Evolutionary conservation across 2,797 vertebrate genomes (phyloP).

Genomic region (Pangasius mekongensis): DNA sequence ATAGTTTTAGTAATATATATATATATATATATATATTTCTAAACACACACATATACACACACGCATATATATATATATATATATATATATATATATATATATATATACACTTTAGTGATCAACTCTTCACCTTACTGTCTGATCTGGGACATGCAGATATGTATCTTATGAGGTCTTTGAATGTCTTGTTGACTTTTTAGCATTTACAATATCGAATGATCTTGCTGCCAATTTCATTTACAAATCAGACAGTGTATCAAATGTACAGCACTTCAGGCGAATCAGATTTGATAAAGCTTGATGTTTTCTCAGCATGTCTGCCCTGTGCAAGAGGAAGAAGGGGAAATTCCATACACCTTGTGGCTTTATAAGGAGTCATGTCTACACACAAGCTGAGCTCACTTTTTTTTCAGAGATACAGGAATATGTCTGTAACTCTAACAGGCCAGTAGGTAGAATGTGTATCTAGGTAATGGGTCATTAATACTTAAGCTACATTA

Average conservation of each 20-base stretch:
- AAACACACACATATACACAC: too few relatives aligned
- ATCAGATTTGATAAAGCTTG: conserved; percentile 48
- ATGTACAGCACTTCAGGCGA: conserved; percentile 42
- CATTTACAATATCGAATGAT: conserved; percentile 14
- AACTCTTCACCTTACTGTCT: background rate
- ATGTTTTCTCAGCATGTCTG: conserved; percentile 60
- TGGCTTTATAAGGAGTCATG: conserved; percentile 28
- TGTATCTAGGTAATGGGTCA: conserved; percentile 44
- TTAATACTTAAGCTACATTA: conserved; percentile 43
- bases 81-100: background rate
- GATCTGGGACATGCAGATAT: background rate
- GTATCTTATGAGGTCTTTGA: background rate
- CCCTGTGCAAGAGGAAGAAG: conserved; percentile 67
- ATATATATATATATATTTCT: background rate
- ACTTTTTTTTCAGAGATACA: conserved; percentile 42
- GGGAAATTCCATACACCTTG: conserved; percentile 75
- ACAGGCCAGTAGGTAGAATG: background rate
- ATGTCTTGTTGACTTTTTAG: background rate
- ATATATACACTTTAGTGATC: background rate
- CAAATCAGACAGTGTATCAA: background rate
- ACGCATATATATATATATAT: too few relatives aligned
- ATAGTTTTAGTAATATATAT: background rate
- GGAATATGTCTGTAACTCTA: conserved; percentile 24
- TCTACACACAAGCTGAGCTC: conserved; percentile 32
- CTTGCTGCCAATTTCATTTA: conserved; percentile 24